A percentile compares a stretch with the other conserved stretches of the same genome.
Conservation (phyloP, 2,113 vertebrate species). For the Cairina moschata region DNA sequence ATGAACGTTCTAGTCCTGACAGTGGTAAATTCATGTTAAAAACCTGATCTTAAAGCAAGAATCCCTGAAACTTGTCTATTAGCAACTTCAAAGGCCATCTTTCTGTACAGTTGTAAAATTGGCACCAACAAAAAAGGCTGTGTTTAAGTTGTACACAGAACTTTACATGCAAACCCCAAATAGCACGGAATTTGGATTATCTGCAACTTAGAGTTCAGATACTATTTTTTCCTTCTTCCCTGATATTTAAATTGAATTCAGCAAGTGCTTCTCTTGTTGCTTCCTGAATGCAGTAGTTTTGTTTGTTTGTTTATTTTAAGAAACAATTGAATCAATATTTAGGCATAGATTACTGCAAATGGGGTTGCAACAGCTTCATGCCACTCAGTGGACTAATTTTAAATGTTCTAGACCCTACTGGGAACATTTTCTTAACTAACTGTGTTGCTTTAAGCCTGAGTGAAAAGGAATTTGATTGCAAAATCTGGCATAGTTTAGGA, state of each 20-base stretch:
- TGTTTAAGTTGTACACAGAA: background rate
- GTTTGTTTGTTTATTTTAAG: no score
- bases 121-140: background rate
- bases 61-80: background rate
- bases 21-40: background rate
- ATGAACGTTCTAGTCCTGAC: background rate
- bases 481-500: background rate
- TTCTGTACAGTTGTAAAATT: background rate
- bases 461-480: background rate
- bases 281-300: background rate
- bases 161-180: background rate
- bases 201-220: background rate
- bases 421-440: fast-evolving
- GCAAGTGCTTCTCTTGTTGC: background rate
- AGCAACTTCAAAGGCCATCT: background rate
- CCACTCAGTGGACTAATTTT: background rate
- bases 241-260: background rate
- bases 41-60: background rate
- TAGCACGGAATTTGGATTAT: background rate
- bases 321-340: background rate
- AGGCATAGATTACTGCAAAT: background rate
- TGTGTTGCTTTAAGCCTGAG: background rate
- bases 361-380: background rate
- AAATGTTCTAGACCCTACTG: background rate
- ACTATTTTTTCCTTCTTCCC: background rate